Evolutionary conservation across 92 coral and sea anemone species (phyloP).

Genomic region (Pocillopora meandrina): DNA sequence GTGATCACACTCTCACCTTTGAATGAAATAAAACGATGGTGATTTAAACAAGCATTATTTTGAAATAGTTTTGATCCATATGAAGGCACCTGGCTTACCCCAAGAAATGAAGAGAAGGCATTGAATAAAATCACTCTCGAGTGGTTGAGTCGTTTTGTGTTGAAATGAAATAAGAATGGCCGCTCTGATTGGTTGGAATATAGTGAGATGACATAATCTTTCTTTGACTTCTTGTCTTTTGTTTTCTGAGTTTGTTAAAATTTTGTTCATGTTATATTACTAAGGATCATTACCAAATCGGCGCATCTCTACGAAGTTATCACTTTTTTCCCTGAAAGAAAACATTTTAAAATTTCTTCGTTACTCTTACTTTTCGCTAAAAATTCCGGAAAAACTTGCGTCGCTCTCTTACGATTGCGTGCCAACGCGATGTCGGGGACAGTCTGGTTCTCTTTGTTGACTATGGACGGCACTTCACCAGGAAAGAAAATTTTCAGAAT

Average conservation of each 20-base stretch:
- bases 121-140: no score
- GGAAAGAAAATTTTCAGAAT: conserved; percentile 13
- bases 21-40: conserved; percentile 3
- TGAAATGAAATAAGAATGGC: no score
- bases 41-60: not conserved
- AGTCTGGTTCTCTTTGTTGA: conserved; percentile 37
- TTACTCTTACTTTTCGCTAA: conserved; percentile 18
- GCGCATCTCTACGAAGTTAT: no score
- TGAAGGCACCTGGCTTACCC: not conserved
- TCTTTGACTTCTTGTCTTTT: no score
- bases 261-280: no score
- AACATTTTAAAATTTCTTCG: not conserved
- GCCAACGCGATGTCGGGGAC: conserved; percentile 28
- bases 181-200: no score
- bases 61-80: not conserved
- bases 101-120: not conserved
- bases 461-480: conserved; percentile 21
- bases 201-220: no score
- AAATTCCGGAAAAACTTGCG: conserved; percentile 29
- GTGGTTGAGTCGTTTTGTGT: no score
- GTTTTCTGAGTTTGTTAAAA: no score
- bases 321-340: no score
- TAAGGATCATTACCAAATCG: no score
- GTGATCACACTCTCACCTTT: conserved; percentile 14
- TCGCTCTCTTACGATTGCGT: conserved; percentile 27